phyloP scores from a whole-genome alignment of 2,888 invertebrate species.

The Caenorhabditis sp. region DNA sequence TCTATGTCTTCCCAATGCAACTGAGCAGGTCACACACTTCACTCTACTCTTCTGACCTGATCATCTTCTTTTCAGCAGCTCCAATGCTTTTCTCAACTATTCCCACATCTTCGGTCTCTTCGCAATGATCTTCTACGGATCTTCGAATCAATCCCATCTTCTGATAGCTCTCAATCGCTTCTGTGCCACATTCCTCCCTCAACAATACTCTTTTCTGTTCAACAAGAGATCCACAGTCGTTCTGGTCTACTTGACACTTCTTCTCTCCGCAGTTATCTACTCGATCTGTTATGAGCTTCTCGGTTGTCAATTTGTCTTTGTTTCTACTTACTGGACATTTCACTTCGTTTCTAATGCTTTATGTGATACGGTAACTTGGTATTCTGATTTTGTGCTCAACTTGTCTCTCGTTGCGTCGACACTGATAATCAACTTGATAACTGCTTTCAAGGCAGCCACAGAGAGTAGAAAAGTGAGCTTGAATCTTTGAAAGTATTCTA shows the following conservation, averaged over 20 bases:
- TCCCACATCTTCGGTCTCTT: constrained; percentile 23
- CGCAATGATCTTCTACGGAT: constrained; percentile 31
- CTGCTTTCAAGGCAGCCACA: constrained; percentile 27
- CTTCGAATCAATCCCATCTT: constrained; percentile 38
- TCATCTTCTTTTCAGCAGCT: constrained; percentile 3
- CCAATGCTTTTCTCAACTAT: neutral
- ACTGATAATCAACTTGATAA: constrained; percentile 17
- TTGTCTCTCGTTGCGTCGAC: constrained; percentile 25
- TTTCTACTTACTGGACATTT: constrained; percentile 7
- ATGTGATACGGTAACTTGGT: constrained; percentile 25
- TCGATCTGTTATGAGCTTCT: constrained; percentile 5
- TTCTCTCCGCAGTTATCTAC: neutral
- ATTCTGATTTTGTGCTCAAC: constrained; percentile 43
- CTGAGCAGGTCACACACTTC: constrained; percentile 12
- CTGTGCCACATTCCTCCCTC: constrained; percentile 16
- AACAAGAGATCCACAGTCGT: constrained; percentile 5
- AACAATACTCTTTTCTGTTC: constrained; percentile 26
- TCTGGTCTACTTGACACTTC: neutral
- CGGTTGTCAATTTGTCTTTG: constrained; percentile 25
- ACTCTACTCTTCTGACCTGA: neutral
- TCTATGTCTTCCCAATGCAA: constrained; percentile 38
- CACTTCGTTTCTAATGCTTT: neutral
- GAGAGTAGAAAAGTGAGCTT: constrained; percentile 13
- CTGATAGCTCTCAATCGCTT: constrained; percentile 31
- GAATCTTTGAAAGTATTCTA: neutral